Percentiles rank a stretch among this genome's conserved stretches.
Evolutionary conservation across 2,113 vertebrate genomes (phyloP).

Genomic region (Corvus hawaiiensis): DNA sequence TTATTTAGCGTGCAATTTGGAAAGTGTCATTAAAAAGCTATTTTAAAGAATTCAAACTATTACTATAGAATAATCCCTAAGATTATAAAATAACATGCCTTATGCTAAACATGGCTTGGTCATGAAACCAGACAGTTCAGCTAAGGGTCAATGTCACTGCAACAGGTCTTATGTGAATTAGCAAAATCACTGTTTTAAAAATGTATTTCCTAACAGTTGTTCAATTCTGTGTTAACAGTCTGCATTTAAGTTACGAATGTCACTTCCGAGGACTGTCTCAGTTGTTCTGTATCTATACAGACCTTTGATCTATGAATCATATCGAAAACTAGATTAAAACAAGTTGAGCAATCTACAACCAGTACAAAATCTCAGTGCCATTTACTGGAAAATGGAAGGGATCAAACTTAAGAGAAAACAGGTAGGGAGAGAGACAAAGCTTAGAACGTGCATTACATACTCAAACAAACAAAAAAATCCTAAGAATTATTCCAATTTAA

Average conservation of each 20-base stretch:
- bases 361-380: neutral
- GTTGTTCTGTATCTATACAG: neutral
- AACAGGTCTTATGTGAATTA: neutral
- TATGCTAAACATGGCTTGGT: neutral
- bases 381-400: neutral
- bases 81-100: neutral
- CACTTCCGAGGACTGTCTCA: neutral
- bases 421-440: neutral
- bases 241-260: neutral
- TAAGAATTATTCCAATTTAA: neutral
- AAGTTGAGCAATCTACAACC: neutral
- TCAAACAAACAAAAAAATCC: neutral
- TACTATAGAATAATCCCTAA: neutral
- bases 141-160: neutral
- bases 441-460: neutral
- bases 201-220: neutral
- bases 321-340: neutral
- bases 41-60: neutral
- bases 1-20: neutral
- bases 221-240: neutral
- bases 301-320: neutral
- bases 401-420: neutral
- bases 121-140: neutral
- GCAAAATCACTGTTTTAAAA: neutral
- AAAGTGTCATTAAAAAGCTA: neutral